Evolutionary conservation across 2,113 vertebrate species (phyloP).

Genomic region (Crotophaga sulcirostris): DNA sequence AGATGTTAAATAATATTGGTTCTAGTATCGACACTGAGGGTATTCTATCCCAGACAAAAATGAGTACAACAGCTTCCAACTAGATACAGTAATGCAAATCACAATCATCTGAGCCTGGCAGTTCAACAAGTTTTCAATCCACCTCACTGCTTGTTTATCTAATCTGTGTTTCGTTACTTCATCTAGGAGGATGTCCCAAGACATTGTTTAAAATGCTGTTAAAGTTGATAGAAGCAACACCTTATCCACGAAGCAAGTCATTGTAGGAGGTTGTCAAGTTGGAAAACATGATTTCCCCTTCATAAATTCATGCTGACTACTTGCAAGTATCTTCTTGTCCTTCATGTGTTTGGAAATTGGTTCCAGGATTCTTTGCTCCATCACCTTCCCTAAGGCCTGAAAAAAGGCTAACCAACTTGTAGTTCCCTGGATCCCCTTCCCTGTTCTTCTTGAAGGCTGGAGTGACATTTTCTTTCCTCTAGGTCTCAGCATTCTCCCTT

Average conservation of each 20-base stretch:
- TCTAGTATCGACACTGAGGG: not conserved
- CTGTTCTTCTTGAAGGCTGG: not conserved
- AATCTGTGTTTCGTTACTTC: not conserved
- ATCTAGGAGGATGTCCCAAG: not conserved
- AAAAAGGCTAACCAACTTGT: not conserved
- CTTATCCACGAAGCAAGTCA: not conserved
- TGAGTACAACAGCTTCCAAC: not conserved
- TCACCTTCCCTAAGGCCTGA: not conserved
- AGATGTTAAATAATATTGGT: not conserved
- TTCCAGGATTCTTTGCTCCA: not conserved
- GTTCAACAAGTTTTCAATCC: not conserved
- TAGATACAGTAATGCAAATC: not conserved
- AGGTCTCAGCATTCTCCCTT: not conserved
- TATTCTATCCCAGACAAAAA: not conserved
- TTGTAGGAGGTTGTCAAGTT: not conserved
- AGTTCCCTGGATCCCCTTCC: not conserved
- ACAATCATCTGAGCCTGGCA: not conserved
- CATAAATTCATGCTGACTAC: not conserved
- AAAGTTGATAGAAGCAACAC: not conserved
- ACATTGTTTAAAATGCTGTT: not conserved
- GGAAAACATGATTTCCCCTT: not conserved
- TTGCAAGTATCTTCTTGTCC: not conserved
- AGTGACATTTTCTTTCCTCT: not conserved
- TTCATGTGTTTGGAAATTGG: not conserved
- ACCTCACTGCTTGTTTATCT: not conserved